These are phyloP conservation scores for Bos javanicus DNA, from an alignment of 2,113 vertebrate species.

Conservation along the genomic window DNA sequence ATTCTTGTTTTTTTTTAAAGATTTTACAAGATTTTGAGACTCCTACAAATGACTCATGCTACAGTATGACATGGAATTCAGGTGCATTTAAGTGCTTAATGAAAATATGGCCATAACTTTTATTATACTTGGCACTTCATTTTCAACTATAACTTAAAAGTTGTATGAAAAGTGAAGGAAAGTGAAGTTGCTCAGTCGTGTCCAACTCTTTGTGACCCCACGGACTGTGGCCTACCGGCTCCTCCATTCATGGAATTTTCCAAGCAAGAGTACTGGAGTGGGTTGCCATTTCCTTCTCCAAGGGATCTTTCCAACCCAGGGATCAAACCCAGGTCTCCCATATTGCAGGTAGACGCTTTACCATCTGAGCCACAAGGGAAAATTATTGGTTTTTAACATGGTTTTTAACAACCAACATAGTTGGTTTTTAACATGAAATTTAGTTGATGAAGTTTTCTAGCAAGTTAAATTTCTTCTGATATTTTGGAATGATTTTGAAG, in stretches of 20 bases:
- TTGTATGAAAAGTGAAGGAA: background rate
- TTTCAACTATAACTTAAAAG: background rate
- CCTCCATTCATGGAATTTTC: background rate
- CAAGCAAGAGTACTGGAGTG: background rate
- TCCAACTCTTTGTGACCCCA: background rate
- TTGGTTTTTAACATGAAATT: background rate
- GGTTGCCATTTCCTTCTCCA: background rate
- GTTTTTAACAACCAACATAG: background rate
- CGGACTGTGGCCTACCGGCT: background rate
- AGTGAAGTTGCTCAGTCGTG: background rate
- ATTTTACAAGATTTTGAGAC: background rate
- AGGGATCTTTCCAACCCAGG: background rate
- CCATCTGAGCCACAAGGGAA: background rate
- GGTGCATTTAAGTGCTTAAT: background rate
- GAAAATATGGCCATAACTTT: background rate
- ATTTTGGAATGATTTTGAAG: conserved; percentile 11
- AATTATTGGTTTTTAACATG: background rate
- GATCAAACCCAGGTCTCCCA: background rate
- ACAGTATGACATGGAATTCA: background rate
- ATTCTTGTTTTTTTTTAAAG: background rate
- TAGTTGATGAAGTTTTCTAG: conserved; percentile 7
- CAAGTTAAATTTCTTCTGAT: background rate
- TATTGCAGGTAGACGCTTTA: background rate
- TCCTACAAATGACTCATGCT: background rate
- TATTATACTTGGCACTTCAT: background rate